These are phyloP conservation scores for Aphaenogaster floridana DNA, from an alignment of 1,140 invertebrate species.

Conservation along the genomic window DNA sequence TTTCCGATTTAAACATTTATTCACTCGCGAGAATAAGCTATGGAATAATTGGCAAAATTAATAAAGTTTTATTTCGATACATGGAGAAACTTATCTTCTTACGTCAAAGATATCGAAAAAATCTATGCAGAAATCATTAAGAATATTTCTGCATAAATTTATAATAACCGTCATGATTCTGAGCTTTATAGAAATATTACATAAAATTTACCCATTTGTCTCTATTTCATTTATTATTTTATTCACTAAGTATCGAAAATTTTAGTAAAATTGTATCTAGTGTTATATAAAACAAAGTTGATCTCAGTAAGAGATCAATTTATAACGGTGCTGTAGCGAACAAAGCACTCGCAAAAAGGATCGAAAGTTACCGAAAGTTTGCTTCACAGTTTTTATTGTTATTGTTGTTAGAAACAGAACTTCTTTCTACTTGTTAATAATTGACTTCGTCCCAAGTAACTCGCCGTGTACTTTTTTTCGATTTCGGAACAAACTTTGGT, in stretches of 20 bases:
- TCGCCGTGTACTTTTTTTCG: neutral
- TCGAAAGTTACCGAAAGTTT: neutral
- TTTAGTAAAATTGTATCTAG: neutral
- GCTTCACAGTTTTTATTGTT: neutral
- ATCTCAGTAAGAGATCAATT: neutral
- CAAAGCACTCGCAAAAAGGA: neutral
- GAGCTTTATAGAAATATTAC: neutral
- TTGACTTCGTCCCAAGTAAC: neutral
- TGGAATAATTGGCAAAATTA: neutral
- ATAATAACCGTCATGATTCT: neutral
- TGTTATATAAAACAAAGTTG: neutral
- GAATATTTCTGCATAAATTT: neutral
- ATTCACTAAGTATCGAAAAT: neutral
- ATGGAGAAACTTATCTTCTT: neutral
- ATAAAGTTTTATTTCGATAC: neutral
- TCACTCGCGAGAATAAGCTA: neutral
- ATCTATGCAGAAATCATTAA: neutral
- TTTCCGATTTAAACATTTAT: slow-evolving; percentile 16
- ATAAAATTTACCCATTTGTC: neutral
- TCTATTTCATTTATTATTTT: neutral
- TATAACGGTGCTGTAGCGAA: neutral
- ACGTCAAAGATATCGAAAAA: neutral
- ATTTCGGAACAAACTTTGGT: neutral
- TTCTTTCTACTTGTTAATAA: neutral
- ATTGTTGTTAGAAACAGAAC: neutral